Base-by-base conservation (phyloP, 2,888 invertebrate species). In the Agrotis clavis region DNA sequence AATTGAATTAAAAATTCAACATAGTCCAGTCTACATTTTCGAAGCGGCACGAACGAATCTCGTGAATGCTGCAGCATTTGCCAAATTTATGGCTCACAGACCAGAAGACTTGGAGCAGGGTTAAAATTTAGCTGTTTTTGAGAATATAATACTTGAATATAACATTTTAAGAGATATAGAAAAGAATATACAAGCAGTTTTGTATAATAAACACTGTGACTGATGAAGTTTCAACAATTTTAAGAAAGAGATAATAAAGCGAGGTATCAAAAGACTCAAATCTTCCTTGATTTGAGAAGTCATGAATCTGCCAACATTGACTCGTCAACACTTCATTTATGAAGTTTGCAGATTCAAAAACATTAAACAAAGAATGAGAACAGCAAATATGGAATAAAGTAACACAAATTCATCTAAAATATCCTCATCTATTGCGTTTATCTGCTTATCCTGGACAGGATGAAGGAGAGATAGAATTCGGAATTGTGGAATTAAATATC, bases 51-150 rank as follows among this genome's bases (percentile, higher is more conserved):
- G 61, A 67, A 72, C 65, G 71, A 78, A 86, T 85, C 85, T 84
- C 81, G 76, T 87, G 85, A 87, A 88, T 84, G 82, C 81, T 83
- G 85, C 83, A 78, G 78, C 54, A 85, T 87, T 88, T 86, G 81
- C 84, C 74, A 85, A 88, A 90, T 90, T 88, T 90, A 90, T 89
- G 69, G 85, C 77, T 75, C 81, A 62, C 77, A 74, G 84, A 82
- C 77, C 85, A 83, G 74, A 83, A 81, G 74, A 79, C 64, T 74
- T 73, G 74, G 81, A 79, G 35, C 65, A 57, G 59, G 60, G 70
- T 62, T 66, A 66, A 71, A 81, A 71, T 80, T 79, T 72, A 66
- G 54, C 71, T 77, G 66, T 77, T 79, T 71, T 75, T 70, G 21
- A 57, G 71, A 59, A 82, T 53, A 75, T 79, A 45, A 67, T 61